Conservation (phyloP, 1,140 invertebrate genomes). For the Drosophila tani region DNA sequence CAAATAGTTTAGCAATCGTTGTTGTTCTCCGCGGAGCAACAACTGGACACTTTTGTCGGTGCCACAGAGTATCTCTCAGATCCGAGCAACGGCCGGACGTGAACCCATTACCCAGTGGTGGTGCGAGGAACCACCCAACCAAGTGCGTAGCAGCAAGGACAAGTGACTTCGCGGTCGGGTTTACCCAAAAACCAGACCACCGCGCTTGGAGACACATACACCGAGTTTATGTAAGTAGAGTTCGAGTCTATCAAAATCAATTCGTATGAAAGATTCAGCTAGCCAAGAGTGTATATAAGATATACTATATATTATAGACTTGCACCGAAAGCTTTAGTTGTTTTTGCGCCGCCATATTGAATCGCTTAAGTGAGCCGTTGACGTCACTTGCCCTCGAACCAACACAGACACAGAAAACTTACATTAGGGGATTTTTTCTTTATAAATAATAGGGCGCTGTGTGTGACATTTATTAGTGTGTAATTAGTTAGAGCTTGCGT, state of each 20-base stretch:
- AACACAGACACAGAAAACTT: slow-evolving; percentile 5
- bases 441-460: slow-evolving; percentile 22
- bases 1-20: slow-evolving; percentile 31
- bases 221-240: slow-evolving; percentile 65
- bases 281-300: slow-evolving; percentile 1
- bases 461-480: slow-evolving; percentile 30
- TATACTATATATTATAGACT: slow-evolving; percentile 27
- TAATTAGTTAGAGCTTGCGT: slow-evolving; percentile 46
- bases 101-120: slow-evolving; percentile 57
- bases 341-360: slow-evolving; percentile 63
- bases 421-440: slow-evolving; percentile 36
- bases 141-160: slow-evolving; percentile 57
- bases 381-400: slow-evolving; percentile 27
- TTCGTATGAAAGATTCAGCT: slow-evolving; percentile 2
- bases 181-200: slow-evolving; percentile 62
- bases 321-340: slow-evolving; percentile 23
- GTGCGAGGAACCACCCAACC: slow-evolving; percentile 69
- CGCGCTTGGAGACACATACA: slow-evolving; percentile 60
- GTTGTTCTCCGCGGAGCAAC: slow-evolving; percentile 64
- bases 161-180: slow-evolving; percentile 67
- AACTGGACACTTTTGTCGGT: slow-evolving; percentile 50
- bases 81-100: slow-evolving; percentile 59
- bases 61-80: slow-evolving; percentile 11
- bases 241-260: slow-evolving; percentile 20
- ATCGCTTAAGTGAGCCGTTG: slow-evolving; percentile 34